Evolutionary conservation across 2,888 invertebrate genomes (phyloP).

Genomic region (Lepidochrysops patricia): DNA sequence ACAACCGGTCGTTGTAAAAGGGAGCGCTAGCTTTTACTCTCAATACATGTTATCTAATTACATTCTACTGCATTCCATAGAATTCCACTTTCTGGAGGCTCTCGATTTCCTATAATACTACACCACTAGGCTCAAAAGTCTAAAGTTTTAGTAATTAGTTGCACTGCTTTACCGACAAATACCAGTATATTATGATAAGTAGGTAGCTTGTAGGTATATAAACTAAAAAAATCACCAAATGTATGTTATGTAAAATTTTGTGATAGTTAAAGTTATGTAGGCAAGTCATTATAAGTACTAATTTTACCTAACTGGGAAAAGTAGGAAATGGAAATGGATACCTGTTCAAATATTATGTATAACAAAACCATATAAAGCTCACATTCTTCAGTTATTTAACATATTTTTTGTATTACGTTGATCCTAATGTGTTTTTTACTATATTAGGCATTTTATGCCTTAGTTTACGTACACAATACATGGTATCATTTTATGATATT

Average conservation of each 20-base stretch:
- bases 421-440: background rate
- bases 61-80: slow-evolving; percentile 18
- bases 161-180: too few species aligned
- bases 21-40: slow-evolving; percentile 65
- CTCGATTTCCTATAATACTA: slow-evolving; percentile 31
- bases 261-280: too few species aligned
- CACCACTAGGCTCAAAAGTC: too few species aligned
- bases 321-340: background rate
- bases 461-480: background rate
- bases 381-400: background rate
- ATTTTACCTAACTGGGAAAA: background rate
- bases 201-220: too few species aligned
- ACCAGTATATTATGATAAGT: background rate
- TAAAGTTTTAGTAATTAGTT: background rate
- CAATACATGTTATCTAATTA: slow-evolving; percentile 50
- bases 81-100: slow-evolving; percentile 26
- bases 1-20: slow-evolving; percentile 44
- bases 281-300: too few species aligned
- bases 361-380: background rate
- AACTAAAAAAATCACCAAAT: too few species aligned
- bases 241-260: too few species aligned
- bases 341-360: background rate
- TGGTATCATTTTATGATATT: background rate
- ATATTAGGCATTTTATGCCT: background rate
- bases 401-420: background rate